Base-by-base conservation (phyloP, 2,113 vertebrate species). In the Cettia cetti region DNA sequence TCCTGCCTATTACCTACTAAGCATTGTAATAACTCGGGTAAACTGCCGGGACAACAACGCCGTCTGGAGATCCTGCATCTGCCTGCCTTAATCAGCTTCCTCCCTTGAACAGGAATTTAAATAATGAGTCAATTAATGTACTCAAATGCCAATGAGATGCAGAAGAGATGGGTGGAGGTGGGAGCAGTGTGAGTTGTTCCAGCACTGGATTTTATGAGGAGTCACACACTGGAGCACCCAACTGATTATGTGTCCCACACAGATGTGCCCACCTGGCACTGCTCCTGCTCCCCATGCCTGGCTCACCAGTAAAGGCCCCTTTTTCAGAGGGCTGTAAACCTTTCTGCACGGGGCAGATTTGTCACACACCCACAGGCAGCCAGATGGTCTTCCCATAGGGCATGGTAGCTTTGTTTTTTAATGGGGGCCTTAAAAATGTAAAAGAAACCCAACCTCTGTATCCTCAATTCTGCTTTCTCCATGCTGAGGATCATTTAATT, bases 61-160 rank as follows among this genome's bases (percentile, higher is more conserved):
- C 33, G 97, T 98, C 98, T 98, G 97, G 98, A 98, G 98, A 98
- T 96, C 96, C 98, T 98, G 98, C 98, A 98, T 98, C 98, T 99
- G 98, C 98, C 98, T 98, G 75, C 97, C 97, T 98, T 98, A 98
- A 98, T 98, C 98, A 98, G 96, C 98, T 97, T 98, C 96, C 97
- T 98, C 97, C 97, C 97, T 98, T 96, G 97, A 98, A 98, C 98
- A 98, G 97, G 97, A 98, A 98, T 98, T 97, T 97, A 97, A 98
- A 98, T 99, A 99, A 99, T 99, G 98, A 99, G 99, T 99, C 98
- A 99, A 99, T 99, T 99, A 99, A 98, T 94, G 98, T 98, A 97
- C 98, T 98, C 98, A 99, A 99, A 98, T 98, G 98, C 97, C 98
- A 98, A 98, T 98, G 98, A 99, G 98, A 98, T 98, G 98, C 98